Conservation (phyloP, 2,888 invertebrate species). For the Scaptomyza parva region DNA sequence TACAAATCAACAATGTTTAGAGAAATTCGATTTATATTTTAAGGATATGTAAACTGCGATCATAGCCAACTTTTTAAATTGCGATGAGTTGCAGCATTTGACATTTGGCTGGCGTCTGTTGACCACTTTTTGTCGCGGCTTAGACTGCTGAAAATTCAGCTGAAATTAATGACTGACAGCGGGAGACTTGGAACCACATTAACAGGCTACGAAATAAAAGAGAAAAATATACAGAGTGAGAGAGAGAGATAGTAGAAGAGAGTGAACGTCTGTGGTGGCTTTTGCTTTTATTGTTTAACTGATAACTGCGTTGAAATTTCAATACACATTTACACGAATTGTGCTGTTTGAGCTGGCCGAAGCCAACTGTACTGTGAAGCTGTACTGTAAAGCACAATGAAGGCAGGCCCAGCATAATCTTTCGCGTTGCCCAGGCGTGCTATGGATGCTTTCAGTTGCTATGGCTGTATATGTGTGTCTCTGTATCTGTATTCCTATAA, state of each 20-base stretch:
- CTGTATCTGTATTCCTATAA: constrained; percentile 29
- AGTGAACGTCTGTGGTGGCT: too few species aligned
- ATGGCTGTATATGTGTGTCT: constrained; percentile 28
- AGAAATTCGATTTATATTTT: background rate
- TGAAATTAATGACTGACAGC: constrained; percentile 49
- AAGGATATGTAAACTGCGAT: background rate
- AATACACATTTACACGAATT: constrained; percentile 38
- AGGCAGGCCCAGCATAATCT: constrained; percentile 50
- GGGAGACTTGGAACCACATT: constrained; percentile 29
- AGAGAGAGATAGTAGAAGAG: too few species aligned
- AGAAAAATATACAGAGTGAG: background rate
- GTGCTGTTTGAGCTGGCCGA: constrained; percentile 31
- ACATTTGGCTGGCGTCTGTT: constrained; percentile 31
- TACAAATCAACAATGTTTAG: background rate
- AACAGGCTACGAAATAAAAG: constrained; percentile 23
- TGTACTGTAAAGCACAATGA: constrained; percentile 47
- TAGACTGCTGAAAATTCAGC: constrained; percentile 29
- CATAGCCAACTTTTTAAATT: constrained; percentile 1
- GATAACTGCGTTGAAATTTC: constrained; percentile 36
- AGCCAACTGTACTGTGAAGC: constrained; percentile 23
- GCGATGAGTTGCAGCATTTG: constrained; percentile 22
- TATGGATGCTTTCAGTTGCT: constrained; percentile 18
- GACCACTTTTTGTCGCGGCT: constrained; percentile 44
- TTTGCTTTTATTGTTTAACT: constrained; percentile 48
- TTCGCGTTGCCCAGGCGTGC: constrained; percentile 38